Conservation (phyloP, 1,140 invertebrate species). For the Anoplolepis gracilipes region DNA sequence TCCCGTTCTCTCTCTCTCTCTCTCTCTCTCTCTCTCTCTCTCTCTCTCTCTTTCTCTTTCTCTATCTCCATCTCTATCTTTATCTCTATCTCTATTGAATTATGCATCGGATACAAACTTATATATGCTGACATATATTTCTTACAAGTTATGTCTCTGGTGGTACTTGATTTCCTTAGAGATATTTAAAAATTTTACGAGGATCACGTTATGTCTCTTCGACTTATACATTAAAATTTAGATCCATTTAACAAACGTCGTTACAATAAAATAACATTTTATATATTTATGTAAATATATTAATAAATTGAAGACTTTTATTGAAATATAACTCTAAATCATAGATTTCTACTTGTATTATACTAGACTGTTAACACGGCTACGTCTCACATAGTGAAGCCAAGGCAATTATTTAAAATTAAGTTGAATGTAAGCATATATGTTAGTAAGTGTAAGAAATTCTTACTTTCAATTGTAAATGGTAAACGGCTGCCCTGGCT, state of each 20-base stretch:
- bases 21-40: not conserved
- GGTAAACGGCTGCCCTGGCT: too few species aligned
- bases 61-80: not conserved
- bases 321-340: too few species aligned
- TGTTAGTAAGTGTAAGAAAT: too few species aligned
- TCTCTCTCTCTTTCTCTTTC: too few species aligned
- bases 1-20: not conserved
- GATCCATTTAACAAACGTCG: conserved; percentile 1
- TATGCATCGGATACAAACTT: conserved; percentile 41
- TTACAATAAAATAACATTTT: conserved; percentile 1
- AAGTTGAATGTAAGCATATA: too few species aligned
- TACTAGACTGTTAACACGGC: too few species aligned
- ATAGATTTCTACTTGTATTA: too few species aligned
- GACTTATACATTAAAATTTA: not conserved
- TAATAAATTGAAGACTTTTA: not conserved
- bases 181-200: conserved; percentile 55
- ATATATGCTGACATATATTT: conserved; percentile 30
- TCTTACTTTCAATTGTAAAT: too few species aligned
- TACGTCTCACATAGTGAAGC: too few species aligned
- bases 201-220: conserved; percentile 22
- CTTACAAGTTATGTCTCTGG: conserved; percentile 49
- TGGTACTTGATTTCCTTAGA: conserved; percentile 60
- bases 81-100: conserved; percentile 41
- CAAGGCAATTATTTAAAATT: too few species aligned
- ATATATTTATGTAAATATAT: conserved; percentile 6